Evolutionary conservation across 2,113 vertebrate genomes (phyloP).

Genomic region (Etheostoma cragini): DNA sequence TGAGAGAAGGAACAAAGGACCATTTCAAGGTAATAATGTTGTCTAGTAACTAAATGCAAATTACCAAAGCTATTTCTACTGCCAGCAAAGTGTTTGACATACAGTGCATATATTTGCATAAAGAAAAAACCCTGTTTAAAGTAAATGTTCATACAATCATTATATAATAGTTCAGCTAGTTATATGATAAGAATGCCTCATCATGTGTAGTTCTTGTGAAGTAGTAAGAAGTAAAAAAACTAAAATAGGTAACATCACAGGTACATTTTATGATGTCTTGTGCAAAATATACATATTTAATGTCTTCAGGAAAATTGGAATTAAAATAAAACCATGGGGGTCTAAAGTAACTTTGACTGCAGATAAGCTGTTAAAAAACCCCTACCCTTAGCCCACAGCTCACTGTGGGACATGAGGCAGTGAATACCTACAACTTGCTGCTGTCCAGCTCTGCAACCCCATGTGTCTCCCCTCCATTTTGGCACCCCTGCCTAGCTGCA

Average conservation of each 20-base stretch:
- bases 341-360: slow-evolving; percentile 29
- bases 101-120: neutral
- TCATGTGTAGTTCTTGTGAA: neutral
- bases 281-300: neutral
- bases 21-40: neutral
- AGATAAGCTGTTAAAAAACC: slow-evolving; percentile 7
- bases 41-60: neutral
- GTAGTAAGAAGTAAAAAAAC: neutral
- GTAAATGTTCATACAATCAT: neutral
- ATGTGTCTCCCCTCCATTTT: neutral
- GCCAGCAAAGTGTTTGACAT: too few relatives aligned
- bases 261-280: neutral
- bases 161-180: neutral
- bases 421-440: slow-evolving; percentile 15
- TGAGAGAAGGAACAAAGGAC: neutral
- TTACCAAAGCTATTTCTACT: neutral
- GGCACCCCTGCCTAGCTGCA: neutral
- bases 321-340: neutral
- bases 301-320: neutral
- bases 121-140: neutral
- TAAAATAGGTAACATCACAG: neutral
- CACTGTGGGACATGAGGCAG: slow-evolving; percentile 12
- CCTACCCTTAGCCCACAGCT: slow-evolving; percentile 2
- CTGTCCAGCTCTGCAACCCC: neutral
- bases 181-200: neutral